Percentiles rank a stretch among this genome's conserved stretches.
Conservation (phyloP, 1,140 invertebrate species). For the Zaprionus kolodkinae region DNA sequence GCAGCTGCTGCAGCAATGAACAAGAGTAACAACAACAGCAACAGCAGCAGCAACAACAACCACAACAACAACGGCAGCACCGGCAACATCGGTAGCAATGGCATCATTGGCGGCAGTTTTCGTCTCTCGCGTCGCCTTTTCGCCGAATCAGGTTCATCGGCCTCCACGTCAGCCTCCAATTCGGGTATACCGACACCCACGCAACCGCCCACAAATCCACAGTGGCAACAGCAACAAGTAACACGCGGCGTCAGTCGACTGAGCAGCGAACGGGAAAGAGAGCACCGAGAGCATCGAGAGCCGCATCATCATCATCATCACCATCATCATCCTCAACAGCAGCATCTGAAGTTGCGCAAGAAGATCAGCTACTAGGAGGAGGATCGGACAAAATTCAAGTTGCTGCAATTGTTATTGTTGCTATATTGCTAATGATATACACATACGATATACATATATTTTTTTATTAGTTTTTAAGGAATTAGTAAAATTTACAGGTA, state of each 20-base stretch:
- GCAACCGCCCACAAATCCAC: constrained; percentile 47
- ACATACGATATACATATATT: neutral
- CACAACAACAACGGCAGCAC: constrained; percentile 33
- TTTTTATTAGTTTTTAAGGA: constrained; percentile 14
- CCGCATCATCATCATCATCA: constrained; percentile 40
- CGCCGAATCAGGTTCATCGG: constrained; percentile 69
- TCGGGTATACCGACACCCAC: constrained; percentile 81
- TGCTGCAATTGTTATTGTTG: constrained; percentile 32
- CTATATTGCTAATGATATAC: constrained; percentile 14
- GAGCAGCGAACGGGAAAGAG: constrained; percentile 40
- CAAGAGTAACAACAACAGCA: constrained; percentile 39
- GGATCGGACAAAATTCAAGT: neutral
- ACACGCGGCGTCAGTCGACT: constrained; percentile 47
- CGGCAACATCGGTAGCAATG: constrained; percentile 34
- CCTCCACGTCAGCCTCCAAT: constrained; percentile 73
- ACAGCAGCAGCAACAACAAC: constrained; percentile 29
- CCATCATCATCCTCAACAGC: constrained; percentile 45
- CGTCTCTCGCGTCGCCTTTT: constrained; percentile 64
- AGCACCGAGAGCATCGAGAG: neutral
- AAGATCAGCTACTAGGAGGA: constrained; percentile 76
- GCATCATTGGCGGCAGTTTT: constrained; percentile 56
- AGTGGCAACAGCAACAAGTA: constrained; percentile 52
- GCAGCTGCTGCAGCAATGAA: constrained; percentile 52
- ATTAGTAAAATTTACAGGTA: constrained; percentile 42
- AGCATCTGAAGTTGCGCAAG: constrained; percentile 77